A percentile compares a stretch with the other conserved stretches of the same genome.
These are phyloP conservation scores for Troides oblongomaculatus DNA, from an alignment of 2,888 invertebrate genomes.

Conservation along the genomic window DNA sequence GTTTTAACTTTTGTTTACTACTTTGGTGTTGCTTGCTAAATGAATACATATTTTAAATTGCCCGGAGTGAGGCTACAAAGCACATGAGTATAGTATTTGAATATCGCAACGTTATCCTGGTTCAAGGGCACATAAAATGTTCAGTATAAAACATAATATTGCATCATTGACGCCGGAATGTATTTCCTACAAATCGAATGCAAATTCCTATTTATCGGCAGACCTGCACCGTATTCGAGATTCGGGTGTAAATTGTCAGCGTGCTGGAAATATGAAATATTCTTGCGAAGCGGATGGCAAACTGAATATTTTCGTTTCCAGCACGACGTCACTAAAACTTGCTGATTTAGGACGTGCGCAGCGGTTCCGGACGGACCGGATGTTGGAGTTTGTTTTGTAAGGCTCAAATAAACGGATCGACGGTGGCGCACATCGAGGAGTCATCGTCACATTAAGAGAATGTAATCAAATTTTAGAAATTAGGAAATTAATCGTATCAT, in stretches of 20 bases:
- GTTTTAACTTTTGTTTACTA: no score
- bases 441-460: no score
- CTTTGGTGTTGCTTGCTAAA: no score
- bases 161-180: constrained; percentile 36
- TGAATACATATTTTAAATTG: no score
- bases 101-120: not conserved
- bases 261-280: constrained; percentile 56
- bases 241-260: constrained; percentile 50
- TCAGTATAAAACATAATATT: constrained; percentile 32
- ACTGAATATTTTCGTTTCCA: constrained; percentile 49
- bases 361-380: constrained; percentile 20
- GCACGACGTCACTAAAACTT: constrained; percentile 35
- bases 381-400: not conserved
- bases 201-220: constrained; percentile 59
- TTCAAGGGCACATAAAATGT: not conserved
- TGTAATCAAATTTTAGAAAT: no score
- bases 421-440: no score
- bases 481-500: no score
- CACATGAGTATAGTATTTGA: no score
- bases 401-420: not conserved
- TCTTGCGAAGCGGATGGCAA: constrained; percentile 47
- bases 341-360: constrained; percentile 29
- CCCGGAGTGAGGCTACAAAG: no score
- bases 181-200: constrained; percentile 51
- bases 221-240: constrained; percentile 44